Evolutionary conservation across 1,140 invertebrate species (phyloP), one percentile per base, ranked within the genome.

Genomic region (Zaprionus tsacasi): DNA sequence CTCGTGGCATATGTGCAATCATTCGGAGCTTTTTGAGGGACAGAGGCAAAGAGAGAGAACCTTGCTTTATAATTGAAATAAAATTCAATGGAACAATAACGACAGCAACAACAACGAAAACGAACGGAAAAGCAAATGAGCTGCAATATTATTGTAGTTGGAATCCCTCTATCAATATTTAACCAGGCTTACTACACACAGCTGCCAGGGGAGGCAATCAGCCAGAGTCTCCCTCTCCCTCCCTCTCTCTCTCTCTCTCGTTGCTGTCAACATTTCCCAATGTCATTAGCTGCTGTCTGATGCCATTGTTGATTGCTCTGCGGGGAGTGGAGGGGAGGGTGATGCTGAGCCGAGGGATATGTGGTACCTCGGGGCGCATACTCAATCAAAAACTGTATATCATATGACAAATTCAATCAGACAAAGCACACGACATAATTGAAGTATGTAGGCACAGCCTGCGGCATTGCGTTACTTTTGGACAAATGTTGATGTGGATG

Each of bases 321-420:
- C 3, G 27, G 3, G 3, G 27, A 6, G 6, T 27, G 1, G 25
- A 27, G 25, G 36, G 1, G 52, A 25, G 17, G 5, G 25, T 30
- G 11, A 12, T 3, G 36, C 13, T 27, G 64, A 4, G 35, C 0
- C 8, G 4, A 4, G 13, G 33, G 43, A 8, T n/a, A 27, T 11
- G 17, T 1, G 5, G 30, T 25, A 35, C 72, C 77, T 74, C 61
- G 61, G 54, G 75, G 78, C 85, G 78, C 71, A 81, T 89, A 81
- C 75, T 79, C 85, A 88, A 88, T 88, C 85, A 88, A 79, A 88
- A 85, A 89, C 80, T 55, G 80, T 80, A 79, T 88, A 88, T 89
- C 78, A 85, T 73, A 89, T 88, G 75, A 85, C 85, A 81, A 85
- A 89, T 85, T 89, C 85, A 89, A 89, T 89, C 85, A 89, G 76